These are phyloP conservation scores for Torymus texanus DNA, from an alignment of 2,888 invertebrate genomes.

Conservation along the genomic window DNA sequence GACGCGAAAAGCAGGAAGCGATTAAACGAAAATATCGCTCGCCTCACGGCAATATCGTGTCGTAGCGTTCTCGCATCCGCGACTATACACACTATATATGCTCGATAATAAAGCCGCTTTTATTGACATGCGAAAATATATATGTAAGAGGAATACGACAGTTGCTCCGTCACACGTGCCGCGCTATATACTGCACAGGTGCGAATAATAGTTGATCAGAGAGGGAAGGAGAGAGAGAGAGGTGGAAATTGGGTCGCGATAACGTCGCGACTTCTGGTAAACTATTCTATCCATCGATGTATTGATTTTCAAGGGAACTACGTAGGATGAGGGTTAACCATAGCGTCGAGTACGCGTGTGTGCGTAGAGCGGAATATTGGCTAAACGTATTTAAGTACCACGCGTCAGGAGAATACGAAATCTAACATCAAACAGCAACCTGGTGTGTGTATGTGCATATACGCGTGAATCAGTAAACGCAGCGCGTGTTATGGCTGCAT, in stretches of 20 bases:
- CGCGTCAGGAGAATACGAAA: too few species aligned
- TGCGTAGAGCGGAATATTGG: neutral
- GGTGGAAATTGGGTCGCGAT: neutral
- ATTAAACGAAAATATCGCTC: too few species aligned
- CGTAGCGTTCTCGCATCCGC: too few species aligned
- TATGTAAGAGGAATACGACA: neutral
- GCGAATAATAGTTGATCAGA: constrained; percentile 41
- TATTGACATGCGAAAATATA: constrained; percentile 12
- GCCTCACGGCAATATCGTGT: too few species aligned
- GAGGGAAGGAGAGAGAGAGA: neutral
- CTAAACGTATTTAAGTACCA: constrained; percentile 4
- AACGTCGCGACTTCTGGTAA: constrained; percentile 29
- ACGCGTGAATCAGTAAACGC: too few species aligned
- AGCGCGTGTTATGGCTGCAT: too few species aligned
- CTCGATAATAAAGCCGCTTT: constrained; percentile 29
- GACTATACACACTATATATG: neutral
- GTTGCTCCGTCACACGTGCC: neutral
- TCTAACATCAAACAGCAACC: too few species aligned
- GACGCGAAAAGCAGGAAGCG: too few species aligned
- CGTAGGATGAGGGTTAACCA: too few species aligned
- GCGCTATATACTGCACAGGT: constrained; percentile 28
- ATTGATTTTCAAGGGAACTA: constrained; percentile 24
- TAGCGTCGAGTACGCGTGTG: too few species aligned
- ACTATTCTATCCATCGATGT: constrained; percentile 33
- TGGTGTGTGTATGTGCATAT: too few species aligned